Percentiles rank a stretch among this genome's conserved stretches.
These are phyloP conservation scores for Spinibarbus caldwelli DNA, from an alignment of 2,797 vertebrate genomes.

Conservation along the genomic window DNA sequence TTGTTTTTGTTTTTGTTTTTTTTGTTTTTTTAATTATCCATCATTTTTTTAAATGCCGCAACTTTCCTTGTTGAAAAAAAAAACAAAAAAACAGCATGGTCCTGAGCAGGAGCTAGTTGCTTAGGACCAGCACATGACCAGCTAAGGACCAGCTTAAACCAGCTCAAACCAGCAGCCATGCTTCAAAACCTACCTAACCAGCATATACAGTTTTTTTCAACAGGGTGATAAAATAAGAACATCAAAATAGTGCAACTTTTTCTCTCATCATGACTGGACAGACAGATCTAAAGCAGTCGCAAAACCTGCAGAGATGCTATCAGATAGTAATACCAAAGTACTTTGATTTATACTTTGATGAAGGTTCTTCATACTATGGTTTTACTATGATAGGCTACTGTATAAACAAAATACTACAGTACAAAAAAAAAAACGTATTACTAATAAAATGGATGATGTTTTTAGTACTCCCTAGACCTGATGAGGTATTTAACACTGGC, in stretches of 20 bases:
- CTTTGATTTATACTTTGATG: background rate
- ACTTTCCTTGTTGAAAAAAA: background rate
- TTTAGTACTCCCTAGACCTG: background rate
- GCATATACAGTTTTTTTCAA: too few relatives aligned
- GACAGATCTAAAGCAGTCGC: background rate
- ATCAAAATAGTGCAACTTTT: background rate
- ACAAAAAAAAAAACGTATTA: background rate
- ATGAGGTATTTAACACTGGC: background rate
- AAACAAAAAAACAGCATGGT: too few relatives aligned
- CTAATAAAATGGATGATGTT: too few relatives aligned
- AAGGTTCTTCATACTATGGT: background rate
- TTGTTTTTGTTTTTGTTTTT: too few relatives aligned
- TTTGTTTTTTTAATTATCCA: background rate
- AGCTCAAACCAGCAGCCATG: too few relatives aligned
- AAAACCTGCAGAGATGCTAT: background rate
- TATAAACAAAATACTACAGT: background rate
- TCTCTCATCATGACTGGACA: background rate
- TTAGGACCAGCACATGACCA: too few relatives aligned
- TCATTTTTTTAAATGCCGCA: background rate
- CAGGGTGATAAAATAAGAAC: background rate
- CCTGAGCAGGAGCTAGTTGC: too few relatives aligned
- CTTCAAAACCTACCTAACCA: too few relatives aligned
- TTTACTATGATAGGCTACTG: background rate
- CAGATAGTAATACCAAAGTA: background rate
- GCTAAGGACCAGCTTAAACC: too few relatives aligned